Conservation (phyloP, 2,888 invertebrate genomes). For the Epirrhoe alternata region DNA sequence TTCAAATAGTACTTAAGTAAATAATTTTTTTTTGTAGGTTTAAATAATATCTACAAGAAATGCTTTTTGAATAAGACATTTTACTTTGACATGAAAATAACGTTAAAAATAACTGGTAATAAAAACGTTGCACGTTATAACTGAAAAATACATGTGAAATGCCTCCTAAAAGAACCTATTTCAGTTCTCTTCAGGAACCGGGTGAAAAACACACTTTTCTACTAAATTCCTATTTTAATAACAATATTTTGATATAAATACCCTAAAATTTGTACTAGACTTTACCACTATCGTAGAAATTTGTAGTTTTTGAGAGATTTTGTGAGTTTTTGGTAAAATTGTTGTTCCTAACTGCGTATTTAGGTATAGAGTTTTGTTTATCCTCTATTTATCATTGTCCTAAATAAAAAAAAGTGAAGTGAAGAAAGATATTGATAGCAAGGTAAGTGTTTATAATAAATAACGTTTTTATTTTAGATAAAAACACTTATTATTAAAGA, state of each 20-base stretch:
- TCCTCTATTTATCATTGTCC: conserved; percentile 13
- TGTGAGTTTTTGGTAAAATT: conserved; percentile 28
- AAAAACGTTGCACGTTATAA: not conserved
- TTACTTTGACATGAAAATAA: not conserved
- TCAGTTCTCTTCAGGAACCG: conserved; percentile 49
- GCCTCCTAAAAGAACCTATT: conserved; percentile 51
- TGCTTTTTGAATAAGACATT: too few species aligned
- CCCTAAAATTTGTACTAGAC: conserved; percentile 14
- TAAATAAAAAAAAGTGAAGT: conserved; percentile 12
- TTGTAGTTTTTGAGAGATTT: conserved; percentile 29
- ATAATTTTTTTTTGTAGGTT: too few species aligned
- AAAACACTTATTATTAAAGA: too few species aligned
- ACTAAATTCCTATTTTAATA: conserved; percentile 40
- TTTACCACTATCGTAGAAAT: conserved; percentile 11
- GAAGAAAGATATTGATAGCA: not conserved
- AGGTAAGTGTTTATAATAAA: not conserved
- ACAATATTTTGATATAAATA: conserved; percentile 24
- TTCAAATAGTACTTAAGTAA: too few species aligned
- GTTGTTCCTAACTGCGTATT: conserved; percentile 17
- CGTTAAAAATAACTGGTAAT: conserved; percentile 19
- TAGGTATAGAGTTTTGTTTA: conserved; percentile 4
- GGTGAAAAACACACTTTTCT: conserved; percentile 49
- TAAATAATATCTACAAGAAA: too few species aligned
- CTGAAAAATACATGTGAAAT: not conserved
- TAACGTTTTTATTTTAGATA: too few species aligned